These are phyloP conservation scores for Haplochromis burtoni DNA, from an alignment of 2,113 vertebrate genomes.

Conservation along the genomic window DNA sequence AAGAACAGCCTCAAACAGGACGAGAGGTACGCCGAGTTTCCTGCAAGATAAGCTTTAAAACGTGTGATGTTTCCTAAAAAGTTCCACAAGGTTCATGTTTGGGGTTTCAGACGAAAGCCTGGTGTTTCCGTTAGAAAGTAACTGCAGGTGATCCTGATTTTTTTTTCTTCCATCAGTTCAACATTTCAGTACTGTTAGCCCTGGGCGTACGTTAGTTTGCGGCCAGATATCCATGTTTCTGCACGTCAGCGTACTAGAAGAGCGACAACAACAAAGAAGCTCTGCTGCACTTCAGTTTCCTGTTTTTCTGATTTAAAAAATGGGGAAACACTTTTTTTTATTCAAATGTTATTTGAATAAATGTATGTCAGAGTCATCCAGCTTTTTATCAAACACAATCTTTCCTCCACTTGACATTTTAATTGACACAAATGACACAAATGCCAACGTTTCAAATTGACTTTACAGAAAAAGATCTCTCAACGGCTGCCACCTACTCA, in stretches of 20 bases:
- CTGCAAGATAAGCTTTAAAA: background rate
- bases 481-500: background rate
- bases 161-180: background rate
- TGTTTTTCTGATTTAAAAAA: background rate
- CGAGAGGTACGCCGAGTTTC: background rate
- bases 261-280: background rate
- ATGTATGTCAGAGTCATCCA: background rate
- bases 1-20: background rate
- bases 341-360: background rate
- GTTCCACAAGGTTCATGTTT: background rate
- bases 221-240: background rate
- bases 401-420: background rate
- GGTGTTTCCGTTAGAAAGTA: background rate
- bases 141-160: background rate
- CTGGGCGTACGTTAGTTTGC: rapidly evolving
- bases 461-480: background rate
- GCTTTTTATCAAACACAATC: background rate
- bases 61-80: rapidly evolving
- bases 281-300: background rate
- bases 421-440: background rate
- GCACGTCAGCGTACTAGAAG: background rate
- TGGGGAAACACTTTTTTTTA: background rate
- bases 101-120: rapidly evolving
- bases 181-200: rapidly evolving
- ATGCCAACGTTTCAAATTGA: rapidly evolving